A percentile compares a stretch with the other conserved stretches of the same genome.
Conservation (phyloP, 92 coral and sea anemone species). For the Actinernus sp. region DNA sequence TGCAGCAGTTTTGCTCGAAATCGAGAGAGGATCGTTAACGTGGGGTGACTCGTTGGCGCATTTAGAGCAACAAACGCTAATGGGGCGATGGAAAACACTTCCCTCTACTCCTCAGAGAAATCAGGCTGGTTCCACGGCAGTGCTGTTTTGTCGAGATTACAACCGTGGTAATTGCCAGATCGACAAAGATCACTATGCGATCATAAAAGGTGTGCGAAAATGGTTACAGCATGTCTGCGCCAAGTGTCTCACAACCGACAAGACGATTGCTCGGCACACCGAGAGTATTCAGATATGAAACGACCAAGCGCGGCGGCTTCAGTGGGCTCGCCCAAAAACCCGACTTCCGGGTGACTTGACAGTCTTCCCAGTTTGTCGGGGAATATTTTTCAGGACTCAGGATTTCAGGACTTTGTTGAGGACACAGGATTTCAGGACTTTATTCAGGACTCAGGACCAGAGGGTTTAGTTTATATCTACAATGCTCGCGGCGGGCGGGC, state of each 20-base stretch:
- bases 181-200: neutral
- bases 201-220: neutral
- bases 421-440: too few species aligned
- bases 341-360: too few species aligned
- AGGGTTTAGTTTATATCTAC: too few species aligned
- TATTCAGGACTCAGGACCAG: too few species aligned
- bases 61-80: neutral
- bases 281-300: too few species aligned
- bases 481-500: too few species aligned
- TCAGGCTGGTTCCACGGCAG: neutral
- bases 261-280: neutral
- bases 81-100: too few species aligned
- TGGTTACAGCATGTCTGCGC: constrained; percentile 3
- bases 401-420: too few species aligned
- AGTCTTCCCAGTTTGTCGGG: too few species aligned
- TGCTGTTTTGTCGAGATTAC: constrained; percentile 1
- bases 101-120: neutral
- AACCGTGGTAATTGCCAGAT: neutral
- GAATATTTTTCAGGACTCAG: too few species aligned
- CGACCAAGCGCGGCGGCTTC: too few species aligned
- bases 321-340: too few species aligned
- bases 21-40: neutral
- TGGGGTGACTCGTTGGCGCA: neutral
- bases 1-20: constrained; percentile 1
- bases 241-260: neutral